Conservation (phyloP, 1,140 invertebrate genomes). For the Physella acuta region DNA sequence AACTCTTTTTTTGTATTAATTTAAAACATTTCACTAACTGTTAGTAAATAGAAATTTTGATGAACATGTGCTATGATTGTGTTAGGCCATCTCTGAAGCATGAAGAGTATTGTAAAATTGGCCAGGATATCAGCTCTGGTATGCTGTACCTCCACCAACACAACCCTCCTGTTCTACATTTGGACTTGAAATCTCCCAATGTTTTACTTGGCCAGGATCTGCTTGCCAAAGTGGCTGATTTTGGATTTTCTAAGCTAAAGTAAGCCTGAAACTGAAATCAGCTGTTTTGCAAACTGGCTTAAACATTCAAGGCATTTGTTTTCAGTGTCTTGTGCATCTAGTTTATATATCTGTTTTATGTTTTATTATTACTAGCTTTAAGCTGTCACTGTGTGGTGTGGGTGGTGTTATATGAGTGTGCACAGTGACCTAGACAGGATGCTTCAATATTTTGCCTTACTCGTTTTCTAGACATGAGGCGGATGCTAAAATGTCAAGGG, state of each 20-base stretch:
- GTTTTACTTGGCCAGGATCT: slow-evolving; percentile 42
- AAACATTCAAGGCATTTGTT: not conserved
- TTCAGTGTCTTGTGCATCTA: not conserved
- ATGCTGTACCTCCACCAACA: slow-evolving; percentile 55
- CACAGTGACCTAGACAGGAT: no score
- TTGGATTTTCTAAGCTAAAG: slow-evolving; percentile 57
- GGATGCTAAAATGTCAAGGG: slow-evolving; percentile 35
- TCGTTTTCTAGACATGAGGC: slow-evolving; percentile 48
- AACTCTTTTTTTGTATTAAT: no score
- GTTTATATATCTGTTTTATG: not conserved
- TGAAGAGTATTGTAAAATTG: slow-evolving; percentile 47
- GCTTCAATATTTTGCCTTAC: no score
- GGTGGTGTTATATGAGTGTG: no score
- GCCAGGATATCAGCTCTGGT: slow-evolving; percentile 48
- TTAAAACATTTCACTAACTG: no score
- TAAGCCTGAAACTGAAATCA: slow-evolving; percentile 20
- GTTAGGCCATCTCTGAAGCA: no score
- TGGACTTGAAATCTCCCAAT: slow-evolving; percentile 54
- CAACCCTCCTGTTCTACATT: slow-evolving; percentile 49
- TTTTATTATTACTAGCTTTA: no score
- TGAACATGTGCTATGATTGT: no score
- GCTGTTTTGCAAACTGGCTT: not conserved
- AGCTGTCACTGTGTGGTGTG: no score
- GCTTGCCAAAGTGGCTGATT: slow-evolving; percentile 54
- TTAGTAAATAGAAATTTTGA: no score